Base-by-base conservation (phyloP, 2,113 vertebrate genomes). In the Otus sunia region DNA sequence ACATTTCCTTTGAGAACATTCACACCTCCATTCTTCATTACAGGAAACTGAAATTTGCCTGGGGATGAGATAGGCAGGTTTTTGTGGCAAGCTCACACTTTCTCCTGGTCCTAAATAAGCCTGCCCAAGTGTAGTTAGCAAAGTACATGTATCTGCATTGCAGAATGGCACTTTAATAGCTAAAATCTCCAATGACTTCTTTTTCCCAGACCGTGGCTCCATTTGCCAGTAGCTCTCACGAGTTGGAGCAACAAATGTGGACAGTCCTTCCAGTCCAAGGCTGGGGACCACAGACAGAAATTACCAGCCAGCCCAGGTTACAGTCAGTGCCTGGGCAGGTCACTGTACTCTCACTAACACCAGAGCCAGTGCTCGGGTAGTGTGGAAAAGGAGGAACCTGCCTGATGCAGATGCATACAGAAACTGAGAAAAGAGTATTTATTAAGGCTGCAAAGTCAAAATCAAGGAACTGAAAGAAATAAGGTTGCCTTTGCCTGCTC, bases 291-390 rank as follows among this genome's bases (percentile, higher is more conserved):
- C 55, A 34, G 67, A 10, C 47, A 69, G 80, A 36, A 37, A 34
- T 50, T 6, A 22, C 37, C 64, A 27, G 64, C 14, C 64, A 32
- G 71, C 25, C 36, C 22, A 55, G 62, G 3, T 0, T 9, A 39
- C 68, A 36, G 47, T 6, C n/a, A 3, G 22, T 6, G 17, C 26
- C n/a, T 7, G 11, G 10, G 68, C 25, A 14, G 36, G 21, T 30
- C 34, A 17, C 32, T 12, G 11, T 3, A 5, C 3, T 47, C 60
- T 41, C 39, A 8, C 55, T 9, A 20, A 17, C 43, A 32, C 34
- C 6, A 1, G 30, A 64, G 43, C 37, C 45, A 15, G 10, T 4
- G 26, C 56, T 69, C 1, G 0, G 26, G 18, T 4, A 43, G 43
- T 36, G 5, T 1, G 15, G 39, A 17, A 45, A 63, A 74, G 22